Conservation (phyloP, 2,113 vertebrate genomes). For the Carassius gibelio region DNA sequence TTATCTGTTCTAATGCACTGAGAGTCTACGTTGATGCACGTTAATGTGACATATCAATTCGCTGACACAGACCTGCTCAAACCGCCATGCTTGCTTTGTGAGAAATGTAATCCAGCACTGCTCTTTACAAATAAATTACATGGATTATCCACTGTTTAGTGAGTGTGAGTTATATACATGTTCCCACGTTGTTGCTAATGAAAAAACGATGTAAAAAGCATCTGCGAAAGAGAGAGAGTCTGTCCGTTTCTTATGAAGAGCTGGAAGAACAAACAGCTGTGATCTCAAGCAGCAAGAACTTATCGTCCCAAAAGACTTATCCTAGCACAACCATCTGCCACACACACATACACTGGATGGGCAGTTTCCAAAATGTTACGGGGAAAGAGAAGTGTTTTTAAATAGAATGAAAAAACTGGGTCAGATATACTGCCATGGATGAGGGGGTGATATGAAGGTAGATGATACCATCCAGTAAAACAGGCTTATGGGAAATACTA, state of each 20-base stretch:
- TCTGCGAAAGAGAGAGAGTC: neutral
- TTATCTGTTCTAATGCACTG: constrained; percentile 13
- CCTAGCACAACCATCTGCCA: constrained; percentile 4
- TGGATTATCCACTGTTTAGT: neutral
- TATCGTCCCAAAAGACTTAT: constrained; percentile 14
- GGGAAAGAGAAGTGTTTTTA: constrained; percentile 15
- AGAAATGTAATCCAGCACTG: neutral
- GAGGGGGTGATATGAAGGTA: constrained; percentile 7
- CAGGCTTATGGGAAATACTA: constrained; percentile 7
- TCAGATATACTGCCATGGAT: neutral
- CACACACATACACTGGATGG: neutral
- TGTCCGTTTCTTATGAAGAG: neutral
- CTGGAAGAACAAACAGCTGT: constrained; percentile 30
- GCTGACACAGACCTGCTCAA: neutral
- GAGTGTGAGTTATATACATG: neutral
- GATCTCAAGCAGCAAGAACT: constrained; percentile 30
- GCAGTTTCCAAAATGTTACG: neutral
- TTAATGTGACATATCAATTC: constrained; percentile 7
- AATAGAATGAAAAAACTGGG: neutral
- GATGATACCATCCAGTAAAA: constrained; percentile 9
- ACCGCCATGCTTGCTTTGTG: neutral
- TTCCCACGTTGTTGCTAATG: neutral
- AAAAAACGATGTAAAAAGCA: neutral
- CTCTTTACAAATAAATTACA: constrained; percentile 8
- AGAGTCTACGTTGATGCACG: neutral